phyloP scores from a whole-genome alignment of 1,140 invertebrate species.

The Diplogasteroides magnus region DNA sequence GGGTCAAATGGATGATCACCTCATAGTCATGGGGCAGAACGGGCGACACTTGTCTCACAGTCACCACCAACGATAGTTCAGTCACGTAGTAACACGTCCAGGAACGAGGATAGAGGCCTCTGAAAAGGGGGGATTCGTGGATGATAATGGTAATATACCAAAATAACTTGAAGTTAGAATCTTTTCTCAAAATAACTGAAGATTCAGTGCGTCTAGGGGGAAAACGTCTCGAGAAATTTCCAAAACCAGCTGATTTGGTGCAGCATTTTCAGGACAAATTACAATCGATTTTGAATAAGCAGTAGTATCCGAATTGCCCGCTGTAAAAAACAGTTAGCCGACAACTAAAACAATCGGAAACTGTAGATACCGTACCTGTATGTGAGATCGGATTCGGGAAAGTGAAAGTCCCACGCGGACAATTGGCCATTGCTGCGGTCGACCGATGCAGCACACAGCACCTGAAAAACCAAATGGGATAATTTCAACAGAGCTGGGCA shows the following conservation, averaged over 20 bases:
- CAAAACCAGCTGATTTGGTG: too few species aligned
- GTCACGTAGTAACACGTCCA: conserved; percentile 83
- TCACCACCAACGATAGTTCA: conserved; percentile 70
- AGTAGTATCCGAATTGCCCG: too few species aligned
- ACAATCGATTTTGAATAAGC: conserved; percentile 50
- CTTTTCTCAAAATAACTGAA: too few species aligned
- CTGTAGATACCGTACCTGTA: conserved; percentile 58
- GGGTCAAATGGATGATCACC: too few species aligned
- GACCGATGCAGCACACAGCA: conserved; percentile 39
- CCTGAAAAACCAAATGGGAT: conserved; percentile 11
- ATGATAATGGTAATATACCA: too few species aligned
- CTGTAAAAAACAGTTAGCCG: too few species aligned
- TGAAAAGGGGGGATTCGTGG: too few species aligned
- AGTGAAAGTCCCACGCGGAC: conserved; percentile 55
- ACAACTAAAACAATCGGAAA: conserved; percentile 72
- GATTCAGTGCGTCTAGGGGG: too few species aligned
- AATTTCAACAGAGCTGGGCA: too few species aligned
- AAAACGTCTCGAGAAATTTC: too few species aligned
- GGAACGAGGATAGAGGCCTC: conserved; percentile 78
- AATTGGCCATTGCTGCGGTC: conserved; percentile 78
- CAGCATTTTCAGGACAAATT: conserved; percentile 38
- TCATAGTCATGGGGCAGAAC: conserved; percentile 88
- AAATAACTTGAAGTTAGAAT: too few species aligned
- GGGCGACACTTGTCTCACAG: conserved; percentile 80
- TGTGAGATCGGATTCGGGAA: conserved; percentile 60